Percentiles rank a stretch among this genome's conserved stretches.
These are phyloP conservation scores for Microdon myrmicae DNA, from an alignment of 2,888 invertebrate species.

Conservation along the genomic window DNA sequence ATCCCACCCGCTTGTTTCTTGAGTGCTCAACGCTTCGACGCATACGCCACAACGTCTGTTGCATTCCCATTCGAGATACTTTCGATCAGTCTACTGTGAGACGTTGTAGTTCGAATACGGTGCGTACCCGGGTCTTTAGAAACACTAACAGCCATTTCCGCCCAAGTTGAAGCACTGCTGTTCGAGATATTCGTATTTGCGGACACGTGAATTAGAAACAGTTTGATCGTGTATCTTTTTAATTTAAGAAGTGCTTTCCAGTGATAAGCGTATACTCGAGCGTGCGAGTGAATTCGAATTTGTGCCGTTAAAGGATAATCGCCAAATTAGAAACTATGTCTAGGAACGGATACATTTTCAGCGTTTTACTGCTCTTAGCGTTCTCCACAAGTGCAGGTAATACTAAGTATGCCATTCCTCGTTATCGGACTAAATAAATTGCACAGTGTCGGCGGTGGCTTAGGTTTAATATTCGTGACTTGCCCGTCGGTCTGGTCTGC, in stretches of 20 bases:
- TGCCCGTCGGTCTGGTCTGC: background rate
- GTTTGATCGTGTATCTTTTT: too few species aligned
- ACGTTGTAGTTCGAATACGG: slow-evolving; percentile 37
- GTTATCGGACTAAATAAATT: slow-evolving; percentile 19
- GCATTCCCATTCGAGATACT: slow-evolving; percentile 35
- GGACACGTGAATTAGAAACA: slow-evolving; percentile 3
- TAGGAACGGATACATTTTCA: slow-evolving; percentile 44
- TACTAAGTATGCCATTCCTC: slow-evolving; percentile 6
- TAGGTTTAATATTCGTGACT: slow-evolving; percentile 13
- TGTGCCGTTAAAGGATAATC: slow-evolving; percentile 21
- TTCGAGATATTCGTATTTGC: too few species aligned
- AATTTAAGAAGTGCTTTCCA: too few species aligned
- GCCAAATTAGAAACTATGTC: slow-evolving; percentile 32
- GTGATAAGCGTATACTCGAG: too few species aligned
- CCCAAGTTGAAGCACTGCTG: too few species aligned
- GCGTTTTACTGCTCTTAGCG: slow-evolving; percentile 31
- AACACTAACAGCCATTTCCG: too few species aligned
- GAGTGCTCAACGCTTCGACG: slow-evolving; percentile 9
- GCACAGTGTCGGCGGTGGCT: background rate
- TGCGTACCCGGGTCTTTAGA: slow-evolving; percentile 7
- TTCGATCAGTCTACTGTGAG: slow-evolving; percentile 49
- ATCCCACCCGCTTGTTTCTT: slow-evolving; percentile 21
- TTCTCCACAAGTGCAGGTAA: slow-evolving; percentile 40
- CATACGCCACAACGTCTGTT: slow-evolving; percentile 26
- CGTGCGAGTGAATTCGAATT: slow-evolving; percentile 12